Base-by-base conservation (phyloP, 1,140 invertebrate species). In the Microplitis mediator region DNA sequence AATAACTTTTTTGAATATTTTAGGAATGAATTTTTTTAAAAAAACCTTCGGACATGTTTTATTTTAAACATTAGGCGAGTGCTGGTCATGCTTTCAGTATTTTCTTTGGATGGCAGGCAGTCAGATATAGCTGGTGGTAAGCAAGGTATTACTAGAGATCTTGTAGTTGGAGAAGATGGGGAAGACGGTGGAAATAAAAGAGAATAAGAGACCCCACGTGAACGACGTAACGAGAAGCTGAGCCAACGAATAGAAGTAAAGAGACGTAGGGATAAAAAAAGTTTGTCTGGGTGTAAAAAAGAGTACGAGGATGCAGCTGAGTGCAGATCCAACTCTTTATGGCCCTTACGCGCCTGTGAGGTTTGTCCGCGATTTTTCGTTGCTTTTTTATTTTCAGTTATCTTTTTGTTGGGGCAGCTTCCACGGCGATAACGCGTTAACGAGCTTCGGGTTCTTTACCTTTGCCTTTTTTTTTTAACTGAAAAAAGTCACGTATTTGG, bases 241-340 rank as follows among this genome's bases (percentile, higher is more conserved):
- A 9, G 31, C 8, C 31, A 62, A 62, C 9, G 11, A 35, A 13
- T 6, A 35, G 35, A 62, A 35, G 60, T 31, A 8, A 23, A 23
- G 67, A 52, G 67, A 32, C 32, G 32, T 16, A 58, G 45, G 32
- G 54, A 61, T 13, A 16, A 69, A 4, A 36, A 56, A 60, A 5
- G 23, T 13, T n/a, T 39, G 34, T 4, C 5, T 13, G 34, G 9
- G 34, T 6, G 16, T 14, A 65, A 51, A 65, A 23, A 23, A 16
- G 39, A 51, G 34, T n/a, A 32, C 16, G 35, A 62, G 11, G 34
- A 11, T 13, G 11, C n/a, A n/a, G 61, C 45, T 64, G 60, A 71
- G 69, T 64, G 69, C 60, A 23, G 50, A 23, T 23, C 68, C 60
- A 71, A 63, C 60, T 63, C 69, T 71, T 71, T 71, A 64, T 54